Base-by-base conservation (phyloP, 2,797 vertebrate genomes). In the Phylloscopus collybita region DNA sequence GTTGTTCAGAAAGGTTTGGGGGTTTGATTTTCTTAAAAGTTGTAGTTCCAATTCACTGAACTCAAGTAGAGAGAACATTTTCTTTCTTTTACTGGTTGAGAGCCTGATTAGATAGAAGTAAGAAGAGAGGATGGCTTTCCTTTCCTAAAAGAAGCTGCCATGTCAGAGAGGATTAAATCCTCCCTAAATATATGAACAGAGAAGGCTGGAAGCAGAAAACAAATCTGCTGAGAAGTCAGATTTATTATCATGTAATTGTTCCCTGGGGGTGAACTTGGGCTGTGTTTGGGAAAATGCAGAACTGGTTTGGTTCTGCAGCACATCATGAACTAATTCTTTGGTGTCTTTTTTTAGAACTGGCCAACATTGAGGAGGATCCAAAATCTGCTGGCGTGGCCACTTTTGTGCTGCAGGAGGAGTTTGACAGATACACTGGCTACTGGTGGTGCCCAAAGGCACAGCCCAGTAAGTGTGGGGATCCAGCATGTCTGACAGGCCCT, bases 321-420 rank as follows among this genome's bases (percentile, higher is more conserved):
- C 71, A 38, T 49, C 44, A 11, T 53, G 67, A 93, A 74, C 80
- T 86, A 19, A 78, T 91, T 85, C 57, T 67, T 79, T 26, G 75
- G 32, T 75, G 62, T 88, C 79, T 73, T 78, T 49, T 57, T 95
- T 83, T 79, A 98, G 98, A 98, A 25, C 92, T 98, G 86, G 97
- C 97, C 91, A 98, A 97, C 40, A 84, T 98, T 66, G 98, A 98
- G 91, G 98, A 98, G 38, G 98, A 98, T 91, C 98, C 98, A n/a
- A 98, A 97, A 86, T 98, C 98, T 62, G 98, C 98, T 60, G 98
- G 98, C 0, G 98, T 98, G 27, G 98, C 98, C 51, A 98, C 98
- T n/a, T 98, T 98, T 57, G 98, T 98, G 92, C 97, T 98, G 71
- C 98, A 98, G 91, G 98, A 98, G 92, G 98, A 98, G 91, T 98